Evolutionary conservation across 2,113 vertebrate genomes (phyloP).

Genomic region (Coregonus clupeaformis): DNA sequence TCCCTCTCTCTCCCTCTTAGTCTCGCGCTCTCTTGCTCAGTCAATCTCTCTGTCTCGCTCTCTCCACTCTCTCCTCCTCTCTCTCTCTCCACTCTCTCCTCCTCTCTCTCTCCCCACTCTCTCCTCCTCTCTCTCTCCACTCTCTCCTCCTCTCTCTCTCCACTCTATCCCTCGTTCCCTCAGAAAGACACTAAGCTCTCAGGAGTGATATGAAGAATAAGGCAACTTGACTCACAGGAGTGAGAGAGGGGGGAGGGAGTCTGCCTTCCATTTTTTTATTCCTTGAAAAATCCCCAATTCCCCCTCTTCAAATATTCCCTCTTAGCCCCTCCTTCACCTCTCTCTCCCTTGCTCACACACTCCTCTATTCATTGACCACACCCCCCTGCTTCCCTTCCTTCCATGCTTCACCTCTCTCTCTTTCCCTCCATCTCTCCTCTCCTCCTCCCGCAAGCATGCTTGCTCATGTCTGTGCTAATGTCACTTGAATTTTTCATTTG

Average conservation of each 20-base stretch:
- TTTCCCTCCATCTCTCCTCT: conserved; percentile 42
- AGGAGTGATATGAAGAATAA: conserved; percentile 23
- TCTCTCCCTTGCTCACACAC: conserved; percentile 2
- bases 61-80: conserved; percentile 21
- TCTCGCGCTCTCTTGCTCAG: conserved; percentile 8
- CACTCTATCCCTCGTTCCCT: conserved; percentile 9
- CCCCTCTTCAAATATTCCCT: conserved; percentile 59
- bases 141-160: conserved; percentile 12
- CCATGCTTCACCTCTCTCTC: conserved; percentile 58
- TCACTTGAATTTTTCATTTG: conserved; percentile 70
- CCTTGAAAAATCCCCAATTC: conserved; percentile 25
- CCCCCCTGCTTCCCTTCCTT: conserved; percentile 28
- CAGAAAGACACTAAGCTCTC: background rate
- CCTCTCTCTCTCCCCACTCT: background rate
- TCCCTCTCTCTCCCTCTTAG: background rate
- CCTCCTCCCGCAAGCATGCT: conserved; percentile 46
- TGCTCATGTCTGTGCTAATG: conserved; percentile 65
- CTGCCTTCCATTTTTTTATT: conserved; percentile 31
- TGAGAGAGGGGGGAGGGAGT: conserved; percentile 16
- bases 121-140: background rate
- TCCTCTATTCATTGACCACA: conserved; percentile 52
- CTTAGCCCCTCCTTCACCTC: conserved; percentile 42
- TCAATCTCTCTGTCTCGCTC: background rate
- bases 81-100: conserved; percentile 27
- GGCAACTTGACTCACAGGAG: conserved; percentile 59